Percentiles rank a stretch among this genome's conserved stretches.
These are phyloP conservation scores for Hermaeophaga mercurialis DNA, from an alignment of 2,888 invertebrate genomes.

Conservation along the genomic window DNA sequence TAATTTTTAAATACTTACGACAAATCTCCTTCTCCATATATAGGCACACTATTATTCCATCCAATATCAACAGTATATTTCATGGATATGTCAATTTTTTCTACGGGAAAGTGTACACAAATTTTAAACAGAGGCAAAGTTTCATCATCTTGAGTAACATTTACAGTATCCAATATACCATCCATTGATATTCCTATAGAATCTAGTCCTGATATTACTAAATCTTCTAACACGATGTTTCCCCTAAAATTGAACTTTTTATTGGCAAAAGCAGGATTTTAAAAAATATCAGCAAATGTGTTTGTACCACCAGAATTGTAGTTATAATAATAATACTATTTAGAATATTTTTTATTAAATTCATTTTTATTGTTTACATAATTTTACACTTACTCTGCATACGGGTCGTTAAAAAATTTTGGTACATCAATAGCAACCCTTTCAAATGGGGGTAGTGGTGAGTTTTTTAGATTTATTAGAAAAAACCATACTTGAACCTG, in stretches of 20 bases:
- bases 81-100: background rate
- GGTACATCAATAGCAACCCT: background rate
- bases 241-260: background rate
- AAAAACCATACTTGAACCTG: background rate
- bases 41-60: background rate
- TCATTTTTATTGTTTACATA: background rate
- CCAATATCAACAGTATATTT: slow-evolving; percentile 6
- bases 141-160: background rate
- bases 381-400: background rate
- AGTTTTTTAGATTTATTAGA: background rate
- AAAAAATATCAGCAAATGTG: too few species aligned
- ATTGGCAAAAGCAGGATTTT: too few species aligned
- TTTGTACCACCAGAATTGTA: too few species aligned
- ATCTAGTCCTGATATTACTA: background rate
- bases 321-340: too few species aligned
- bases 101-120: background rate
- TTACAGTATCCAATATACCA: background rate
- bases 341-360: background rate
- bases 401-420: background rate
- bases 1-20: slow-evolving; percentile 12
- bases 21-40: slow-evolving; percentile 15
- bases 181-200: background rate
- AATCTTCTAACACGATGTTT: background rate
- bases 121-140: background rate
- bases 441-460: background rate